Evolutionary conservation across 2,113 vertebrate genomes (phyloP).

Genomic region (Catagonus wagneri): DNA sequence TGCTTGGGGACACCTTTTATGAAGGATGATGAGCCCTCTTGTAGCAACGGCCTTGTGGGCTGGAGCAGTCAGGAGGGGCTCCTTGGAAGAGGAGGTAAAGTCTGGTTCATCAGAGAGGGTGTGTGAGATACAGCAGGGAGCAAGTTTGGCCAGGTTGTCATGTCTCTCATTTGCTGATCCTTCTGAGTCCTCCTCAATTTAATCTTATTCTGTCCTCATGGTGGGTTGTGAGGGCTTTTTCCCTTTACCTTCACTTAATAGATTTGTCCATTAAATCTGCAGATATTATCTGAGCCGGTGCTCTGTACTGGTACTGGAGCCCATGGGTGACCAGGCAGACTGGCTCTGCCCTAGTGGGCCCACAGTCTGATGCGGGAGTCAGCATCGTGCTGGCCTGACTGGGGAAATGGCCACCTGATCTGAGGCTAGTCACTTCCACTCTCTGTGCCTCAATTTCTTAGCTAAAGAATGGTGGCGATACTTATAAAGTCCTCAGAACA

Average conservation of each 20-base stretch:
- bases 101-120: not conserved
- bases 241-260: not conserved
- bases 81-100: constrained; percentile 6
- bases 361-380: not conserved
- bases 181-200: not conserved
- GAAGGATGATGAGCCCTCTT: not conserved
- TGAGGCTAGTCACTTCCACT: not conserved
- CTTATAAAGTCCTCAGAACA: constrained; percentile 25
- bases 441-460: constrained; percentile 17
- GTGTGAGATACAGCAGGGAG: not conserved
- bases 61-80: not conserved
- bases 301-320: not conserved
- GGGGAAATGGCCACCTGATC: not conserved
- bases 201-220: not conserved
- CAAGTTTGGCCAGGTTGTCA: not conserved
- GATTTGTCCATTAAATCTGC: not conserved
- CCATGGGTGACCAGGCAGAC: not conserved
- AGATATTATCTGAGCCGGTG: not conserved
- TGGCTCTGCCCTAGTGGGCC: not conserved
- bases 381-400: not conserved
- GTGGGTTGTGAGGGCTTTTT: not conserved
- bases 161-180: not conserved
- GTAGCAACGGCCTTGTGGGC: not conserved
- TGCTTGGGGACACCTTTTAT: not conserved
- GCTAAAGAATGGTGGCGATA: constrained; percentile 16